Evolutionary conservation across 2,888 invertebrate genomes (phyloP).

Genomic region (Cylindroiulus punctatus): DNA sequence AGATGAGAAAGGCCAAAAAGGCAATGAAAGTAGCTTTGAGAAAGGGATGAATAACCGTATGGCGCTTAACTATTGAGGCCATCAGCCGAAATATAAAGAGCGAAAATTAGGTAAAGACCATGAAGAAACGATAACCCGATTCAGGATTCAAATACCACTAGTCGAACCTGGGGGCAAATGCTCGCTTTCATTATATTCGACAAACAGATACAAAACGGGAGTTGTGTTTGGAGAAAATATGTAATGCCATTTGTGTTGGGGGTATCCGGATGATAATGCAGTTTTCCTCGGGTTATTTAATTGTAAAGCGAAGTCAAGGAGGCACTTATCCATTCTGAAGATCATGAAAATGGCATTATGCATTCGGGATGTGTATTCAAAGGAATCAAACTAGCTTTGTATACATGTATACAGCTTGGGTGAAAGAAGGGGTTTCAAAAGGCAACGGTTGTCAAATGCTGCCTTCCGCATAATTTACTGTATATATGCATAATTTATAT

Average conservation of each 20-base stretch:
- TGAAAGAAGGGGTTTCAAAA: background rate
- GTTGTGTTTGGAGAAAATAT: too few relatives aligned
- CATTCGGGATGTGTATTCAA: background rate
- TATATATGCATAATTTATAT: too few relatives aligned
- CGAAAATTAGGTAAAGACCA: constrained; percentile 18
- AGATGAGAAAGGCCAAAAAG: constrained; percentile 6
- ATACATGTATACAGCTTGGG: background rate
- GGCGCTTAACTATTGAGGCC: constrained; percentile 18
- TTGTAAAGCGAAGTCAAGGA: constrained; percentile 9
- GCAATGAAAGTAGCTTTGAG: background rate
- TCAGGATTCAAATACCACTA: background rate
- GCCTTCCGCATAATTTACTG: constrained; percentile 1
- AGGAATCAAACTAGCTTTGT: background rate
- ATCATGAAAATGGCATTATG: background rate
- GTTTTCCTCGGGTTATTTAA: background rate
- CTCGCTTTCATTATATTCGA: background rate
- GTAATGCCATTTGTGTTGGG: background rate
- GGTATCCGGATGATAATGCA: background rate
- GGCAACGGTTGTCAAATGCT: background rate
- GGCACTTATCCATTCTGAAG: background rate
- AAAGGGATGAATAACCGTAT: constrained; percentile 18
- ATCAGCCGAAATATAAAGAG: background rate
- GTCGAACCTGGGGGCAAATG: background rate
- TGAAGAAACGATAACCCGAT: background rate
- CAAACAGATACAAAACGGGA: too few relatives aligned